phyloP scores from a whole-genome alignment of 2,797 vertebrate species.

The Danio aesculapii region DNA sequence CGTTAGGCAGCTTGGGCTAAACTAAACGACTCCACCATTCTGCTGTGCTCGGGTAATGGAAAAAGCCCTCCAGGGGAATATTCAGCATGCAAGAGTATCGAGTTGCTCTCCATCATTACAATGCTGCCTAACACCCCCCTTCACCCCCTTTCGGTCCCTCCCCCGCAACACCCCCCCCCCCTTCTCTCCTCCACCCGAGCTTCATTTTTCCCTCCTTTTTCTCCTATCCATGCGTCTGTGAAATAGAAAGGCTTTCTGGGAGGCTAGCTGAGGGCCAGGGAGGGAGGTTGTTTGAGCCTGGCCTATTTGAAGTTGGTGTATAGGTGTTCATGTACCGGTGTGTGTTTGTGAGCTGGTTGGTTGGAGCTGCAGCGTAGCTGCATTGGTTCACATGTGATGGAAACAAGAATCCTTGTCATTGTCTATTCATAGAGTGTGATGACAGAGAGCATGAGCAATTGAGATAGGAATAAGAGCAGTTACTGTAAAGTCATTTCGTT shows the following conservation, averaged over 20 bases:
- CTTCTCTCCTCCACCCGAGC: conserved; percentile 54
- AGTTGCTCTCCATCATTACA: conserved; percentile 80
- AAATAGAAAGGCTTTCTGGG: conserved; percentile 70
- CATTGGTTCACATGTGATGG: conserved; percentile 29
- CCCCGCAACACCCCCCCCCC: conserved; percentile 50
- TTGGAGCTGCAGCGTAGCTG: conserved; percentile 40
- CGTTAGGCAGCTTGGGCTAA: conserved; percentile 68
- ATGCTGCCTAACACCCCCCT: conserved; percentile 71
- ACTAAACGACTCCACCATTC: conserved; percentile 78
- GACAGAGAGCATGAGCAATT: conserved; percentile 6
- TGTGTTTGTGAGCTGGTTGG: conserved; percentile 30
- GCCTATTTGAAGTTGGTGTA: conserved; percentile 58
- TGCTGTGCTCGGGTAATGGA: conserved; percentile 83
- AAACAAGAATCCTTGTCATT: conserved; percentile 11
- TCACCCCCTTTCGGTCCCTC: conserved; percentile 31
- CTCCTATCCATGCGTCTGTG: conserved; percentile 55
- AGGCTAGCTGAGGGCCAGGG: conserved; percentile 69
- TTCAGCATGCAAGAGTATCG: conserved; percentile 83
- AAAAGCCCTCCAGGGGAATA: conserved; percentile 86
- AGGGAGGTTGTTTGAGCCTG: conserved; percentile 58
- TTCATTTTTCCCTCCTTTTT: conserved; percentile 43
- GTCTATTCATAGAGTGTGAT: conserved; percentile 19
- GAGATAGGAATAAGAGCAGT: background rate
- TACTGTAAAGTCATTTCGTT: background rate
- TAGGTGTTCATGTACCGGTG: conserved; percentile 44